A percentile compares a stretch with the other conserved stretches of the same genome.
phyloP scores from a whole-genome alignment of 92 coral and sea anemone species.

The Parazoanthus darwini region DNA sequence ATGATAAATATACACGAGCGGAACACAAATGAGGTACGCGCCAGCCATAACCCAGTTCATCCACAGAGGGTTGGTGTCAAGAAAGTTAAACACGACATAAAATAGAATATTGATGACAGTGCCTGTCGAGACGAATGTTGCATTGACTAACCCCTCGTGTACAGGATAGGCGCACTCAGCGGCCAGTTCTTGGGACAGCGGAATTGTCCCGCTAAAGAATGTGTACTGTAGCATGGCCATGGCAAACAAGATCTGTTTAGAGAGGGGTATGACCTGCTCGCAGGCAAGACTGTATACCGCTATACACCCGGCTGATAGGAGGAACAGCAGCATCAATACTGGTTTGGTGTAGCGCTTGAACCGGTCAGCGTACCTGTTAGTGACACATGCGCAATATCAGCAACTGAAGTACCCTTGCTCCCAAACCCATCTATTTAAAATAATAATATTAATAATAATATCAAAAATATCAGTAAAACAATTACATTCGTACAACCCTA shows the following conservation, averaged over 20 bases:
- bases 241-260: constrained; percentile 63
- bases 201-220: constrained; percentile 78
- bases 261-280: constrained; percentile 77
- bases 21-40: constrained; percentile 71
- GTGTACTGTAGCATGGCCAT: constrained; percentile 66
- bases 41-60: constrained; percentile 92
- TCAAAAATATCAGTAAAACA: too few species aligned
- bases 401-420: not conserved
- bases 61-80: constrained; percentile 82
- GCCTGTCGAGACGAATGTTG: constrained; percentile 64
- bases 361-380: constrained; percentile 84
- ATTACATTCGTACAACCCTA: too few species aligned
- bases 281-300: constrained; percentile 82
- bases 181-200: constrained; percentile 78
- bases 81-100: constrained; percentile 80
- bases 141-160: constrained; percentile 88
- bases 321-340: constrained; percentile 67
- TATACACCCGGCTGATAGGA: constrained; percentile 63
- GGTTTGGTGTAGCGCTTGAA: constrained; percentile 74
- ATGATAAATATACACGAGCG: constrained; percentile 62
- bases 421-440: not conserved
- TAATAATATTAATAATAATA: too few species aligned
- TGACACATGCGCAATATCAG: not conserved
- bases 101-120: constrained; percentile 75
- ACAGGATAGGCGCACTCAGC: constrained; percentile 93